Conservation (phyloP, 1,140 invertebrate species). For the Rhynchophorus ferrugineus region DNA sequence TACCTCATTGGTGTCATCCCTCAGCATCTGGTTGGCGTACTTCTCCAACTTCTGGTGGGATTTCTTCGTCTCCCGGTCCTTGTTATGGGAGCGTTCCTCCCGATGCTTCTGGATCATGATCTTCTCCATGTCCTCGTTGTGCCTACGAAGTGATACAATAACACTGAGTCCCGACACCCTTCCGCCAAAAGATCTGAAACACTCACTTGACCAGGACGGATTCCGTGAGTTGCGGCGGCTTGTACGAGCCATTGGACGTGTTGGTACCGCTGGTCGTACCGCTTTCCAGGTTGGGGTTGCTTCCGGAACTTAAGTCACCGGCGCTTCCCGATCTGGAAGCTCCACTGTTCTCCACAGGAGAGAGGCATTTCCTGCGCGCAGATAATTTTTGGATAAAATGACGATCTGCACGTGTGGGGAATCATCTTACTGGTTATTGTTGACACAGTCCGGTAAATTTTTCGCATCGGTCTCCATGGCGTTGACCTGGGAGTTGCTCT, state of each 20-base stretch:
- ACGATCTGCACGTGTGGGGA: too few relatives aligned
- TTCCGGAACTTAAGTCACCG: slow-evolving; percentile 48
- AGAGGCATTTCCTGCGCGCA: slow-evolving; percentile 44
- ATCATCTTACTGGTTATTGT: slow-evolving; percentile 35
- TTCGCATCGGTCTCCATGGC: slow-evolving; percentile 34
- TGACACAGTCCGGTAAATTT: slow-evolving; percentile 23
- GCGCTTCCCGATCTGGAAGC: slow-evolving; percentile 49
- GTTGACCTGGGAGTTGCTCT: slow-evolving; percentile 34
- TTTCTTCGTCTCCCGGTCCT: slow-evolving; percentile 42
- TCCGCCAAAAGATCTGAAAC: not conserved
- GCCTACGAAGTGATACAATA: too few relatives aligned
- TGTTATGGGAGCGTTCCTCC: slow-evolving; percentile 50
- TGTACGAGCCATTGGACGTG: slow-evolving; percentile 41
- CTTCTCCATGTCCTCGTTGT: slow-evolving; percentile 74
- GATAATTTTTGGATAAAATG: too few relatives aligned
- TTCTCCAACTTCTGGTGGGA: slow-evolving; percentile 32
- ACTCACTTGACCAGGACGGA: slow-evolving; percentile 44
- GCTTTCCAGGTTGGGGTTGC: slow-evolving; percentile 44
- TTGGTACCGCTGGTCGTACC: slow-evolving; percentile 43
- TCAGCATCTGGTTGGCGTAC: slow-evolving; percentile 10
- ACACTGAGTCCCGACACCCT: too few relatives aligned
- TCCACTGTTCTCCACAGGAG: slow-evolving; percentile 45
- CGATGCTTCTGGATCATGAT: slow-evolving; percentile 63
- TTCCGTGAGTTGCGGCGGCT: slow-evolving; percentile 54
- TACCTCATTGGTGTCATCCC: slow-evolving; percentile 27